phyloP scores from a whole-genome alignment of 2,888 invertebrate genomes.

The Therioaphis trifolii region DNA sequence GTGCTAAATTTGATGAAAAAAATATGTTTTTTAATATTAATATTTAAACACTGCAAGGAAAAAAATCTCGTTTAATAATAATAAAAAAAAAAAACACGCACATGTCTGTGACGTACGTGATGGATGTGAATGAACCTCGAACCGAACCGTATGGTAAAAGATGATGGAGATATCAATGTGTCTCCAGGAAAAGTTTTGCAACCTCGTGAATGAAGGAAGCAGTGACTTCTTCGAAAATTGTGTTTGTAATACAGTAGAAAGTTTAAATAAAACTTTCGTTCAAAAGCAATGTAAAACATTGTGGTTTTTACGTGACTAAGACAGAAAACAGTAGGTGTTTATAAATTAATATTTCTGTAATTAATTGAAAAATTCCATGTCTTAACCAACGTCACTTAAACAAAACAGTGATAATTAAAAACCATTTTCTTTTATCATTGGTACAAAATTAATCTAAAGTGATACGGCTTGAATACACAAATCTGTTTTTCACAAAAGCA shows the following conservation, averaged over 20 bases:
- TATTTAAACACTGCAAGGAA: slow-evolving; percentile 3
- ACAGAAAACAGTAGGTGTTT: slow-evolving; percentile 13
- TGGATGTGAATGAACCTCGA: slow-evolving; percentile 51
- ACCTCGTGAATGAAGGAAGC: not conserved
- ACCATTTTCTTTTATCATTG: too few relatives aligned
- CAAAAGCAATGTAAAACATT: not conserved
- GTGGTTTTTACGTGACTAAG: not conserved
- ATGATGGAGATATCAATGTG: not conserved
- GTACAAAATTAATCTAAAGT: too few relatives aligned
- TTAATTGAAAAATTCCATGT: not conserved
- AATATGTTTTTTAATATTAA: slow-evolving; percentile 32
- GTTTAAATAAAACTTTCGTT: slow-evolving; percentile 37
- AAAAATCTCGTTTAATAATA: slow-evolving; percentile 5
- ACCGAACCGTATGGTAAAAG: slow-evolving; percentile 4
- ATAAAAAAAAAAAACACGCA: slow-evolving; percentile 47
- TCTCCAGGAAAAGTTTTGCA: not conserved
- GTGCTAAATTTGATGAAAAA: not conserved
- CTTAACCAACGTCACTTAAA: not conserved
- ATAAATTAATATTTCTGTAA: slow-evolving; percentile 29
- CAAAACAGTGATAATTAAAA: too few relatives aligned
- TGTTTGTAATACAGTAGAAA: slow-evolving; percentile 31
- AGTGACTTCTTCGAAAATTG: slow-evolving; percentile 37
- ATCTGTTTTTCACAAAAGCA: too few relatives aligned
- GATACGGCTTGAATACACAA: too few relatives aligned
- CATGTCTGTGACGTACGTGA: slow-evolving; percentile 48